These are phyloP conservation scores for Parasteatoda tepidariorum DNA, from an alignment of 1,140 invertebrate species.

Conservation along the genomic window DNA sequence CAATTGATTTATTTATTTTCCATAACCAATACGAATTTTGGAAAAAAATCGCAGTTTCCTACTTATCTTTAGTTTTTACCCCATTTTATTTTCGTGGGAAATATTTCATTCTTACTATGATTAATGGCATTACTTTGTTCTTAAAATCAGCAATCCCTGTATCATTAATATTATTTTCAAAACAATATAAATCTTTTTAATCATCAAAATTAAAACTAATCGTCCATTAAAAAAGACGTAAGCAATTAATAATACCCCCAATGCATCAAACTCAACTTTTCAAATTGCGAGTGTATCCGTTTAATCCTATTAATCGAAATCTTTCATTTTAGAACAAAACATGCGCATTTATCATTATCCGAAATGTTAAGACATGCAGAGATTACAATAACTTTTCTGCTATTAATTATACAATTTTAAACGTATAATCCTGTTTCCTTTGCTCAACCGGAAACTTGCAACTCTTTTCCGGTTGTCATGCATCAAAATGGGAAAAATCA, in stretches of 20 bases:
- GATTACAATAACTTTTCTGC: slow-evolving; percentile 3
- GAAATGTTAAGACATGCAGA: neutral
- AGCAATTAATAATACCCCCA: neutral
- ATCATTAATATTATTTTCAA: neutral
- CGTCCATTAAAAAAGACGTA: neutral
- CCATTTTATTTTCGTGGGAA: neutral
- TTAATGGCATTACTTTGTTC: neutral
- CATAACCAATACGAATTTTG: too few relatives aligned
- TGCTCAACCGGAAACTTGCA: neutral
- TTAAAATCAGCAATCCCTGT: neutral
- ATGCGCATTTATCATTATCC: neutral
- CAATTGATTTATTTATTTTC: too few relatives aligned
- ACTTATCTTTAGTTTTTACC: too few relatives aligned
- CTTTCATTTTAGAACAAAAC: slow-evolving; percentile 2
- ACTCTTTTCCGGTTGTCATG: slow-evolving; percentile 6
- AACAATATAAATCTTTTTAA: neutral
- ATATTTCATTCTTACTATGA: neutral
- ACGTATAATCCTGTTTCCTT: neutral
- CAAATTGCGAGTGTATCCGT: neutral
- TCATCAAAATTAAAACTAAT: neutral
- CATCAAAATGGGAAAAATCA: slow-evolving; percentile 23
- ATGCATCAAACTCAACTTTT: slow-evolving; percentile 22
- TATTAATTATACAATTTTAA: slow-evolving; percentile 1
- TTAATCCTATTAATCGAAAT: slow-evolving; percentile 14
- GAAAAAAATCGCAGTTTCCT: too few relatives aligned